Percentiles rank a stretch among this genome's conserved stretches.
phyloP scores from a whole-genome alignment of 2,797 vertebrate species.

The Phrynocephalus forsythii region DNA sequence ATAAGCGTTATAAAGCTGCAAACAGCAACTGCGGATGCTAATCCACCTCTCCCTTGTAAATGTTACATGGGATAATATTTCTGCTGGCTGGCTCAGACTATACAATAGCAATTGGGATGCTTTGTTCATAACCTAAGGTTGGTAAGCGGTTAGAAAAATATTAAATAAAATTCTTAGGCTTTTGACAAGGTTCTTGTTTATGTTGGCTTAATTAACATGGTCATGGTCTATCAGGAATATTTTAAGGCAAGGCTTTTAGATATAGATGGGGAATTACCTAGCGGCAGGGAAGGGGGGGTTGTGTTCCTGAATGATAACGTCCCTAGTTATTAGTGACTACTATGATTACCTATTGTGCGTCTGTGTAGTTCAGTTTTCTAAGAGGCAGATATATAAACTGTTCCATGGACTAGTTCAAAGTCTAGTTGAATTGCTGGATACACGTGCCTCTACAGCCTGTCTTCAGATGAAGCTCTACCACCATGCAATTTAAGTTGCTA shows the following conservation, averaged over 20 bases:
- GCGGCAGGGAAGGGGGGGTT: background rate
- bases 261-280: background rate
- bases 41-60: background rate
- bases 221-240: background rate
- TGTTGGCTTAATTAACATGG: background rate
- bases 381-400: slow-evolving; percentile 32
- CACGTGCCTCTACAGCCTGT: slow-evolving; percentile 31
- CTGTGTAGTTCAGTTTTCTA: slow-evolving; percentile 52
- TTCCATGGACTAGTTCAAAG: slow-evolving; percentile 24
- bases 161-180: background rate
- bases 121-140: background rate
- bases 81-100: background rate
- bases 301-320: background rate
- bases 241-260: background rate
- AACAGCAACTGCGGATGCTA: slow-evolving; percentile 47
- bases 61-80: background rate
- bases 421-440: slow-evolving; percentile 35
- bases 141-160: background rate
- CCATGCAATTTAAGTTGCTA: slow-evolving; percentile 20
- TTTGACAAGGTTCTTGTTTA: background rate
- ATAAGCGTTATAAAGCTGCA: slow-evolving; percentile 50
- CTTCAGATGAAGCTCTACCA: slow-evolving; percentile 47
- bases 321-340: slow-evolving; percentile 55
- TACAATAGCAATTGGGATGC: background rate
- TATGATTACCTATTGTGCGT: slow-evolving; percentile 57